phyloP scores from a whole-genome alignment of 2,797 vertebrate genomes.

The Microctenopoma stevenorrisi region DNA sequence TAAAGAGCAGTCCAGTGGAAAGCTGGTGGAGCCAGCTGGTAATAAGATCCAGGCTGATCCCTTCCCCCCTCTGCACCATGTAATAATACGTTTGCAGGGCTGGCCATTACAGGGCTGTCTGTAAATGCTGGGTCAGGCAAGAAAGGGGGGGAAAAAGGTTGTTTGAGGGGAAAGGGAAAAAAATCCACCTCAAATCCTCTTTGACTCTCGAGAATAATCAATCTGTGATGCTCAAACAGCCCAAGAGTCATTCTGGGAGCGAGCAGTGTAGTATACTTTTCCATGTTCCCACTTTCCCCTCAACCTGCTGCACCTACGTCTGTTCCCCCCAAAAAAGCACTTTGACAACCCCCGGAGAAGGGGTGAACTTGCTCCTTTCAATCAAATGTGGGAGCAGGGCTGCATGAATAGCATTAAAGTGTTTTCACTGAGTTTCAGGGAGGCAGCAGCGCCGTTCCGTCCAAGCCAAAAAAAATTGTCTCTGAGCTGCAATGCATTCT shows the following conservation, averaged over 20 bases:
- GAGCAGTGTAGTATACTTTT: constrained; percentile 27
- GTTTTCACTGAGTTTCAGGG: constrained; percentile 27
- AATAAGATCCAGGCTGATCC: constrained; percentile 73
- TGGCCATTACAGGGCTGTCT: constrained; percentile 23
- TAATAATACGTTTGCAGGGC: constrained; percentile 69
- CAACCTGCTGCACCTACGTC: constrained; percentile 27
- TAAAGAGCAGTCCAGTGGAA: constrained; percentile 70
- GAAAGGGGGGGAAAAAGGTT: constrained; percentile 16
- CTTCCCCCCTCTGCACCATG: constrained; percentile 41
- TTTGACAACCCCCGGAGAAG: constrained; percentile 35
- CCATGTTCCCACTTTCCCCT: constrained; percentile 28
- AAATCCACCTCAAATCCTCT: constrained; percentile 30
- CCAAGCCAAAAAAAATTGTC: constrained; percentile 1
- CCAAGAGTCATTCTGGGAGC: constrained; percentile 42
- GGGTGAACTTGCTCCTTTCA: constrained; percentile 48
- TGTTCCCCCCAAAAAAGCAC: constrained; percentile 34
- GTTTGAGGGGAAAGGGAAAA: constrained; percentile 16
- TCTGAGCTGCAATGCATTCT: constrained; percentile 18
- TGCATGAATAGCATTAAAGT: constrained; percentile 43
- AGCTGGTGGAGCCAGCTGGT: constrained; percentile 69
- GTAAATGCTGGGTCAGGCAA: constrained; percentile 14
- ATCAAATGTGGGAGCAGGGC: constrained; percentile 36
- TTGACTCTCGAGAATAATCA: constrained; percentile 32
- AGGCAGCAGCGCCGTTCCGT: constrained; percentile 9
- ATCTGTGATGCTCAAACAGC: constrained; percentile 36